Base-by-base conservation (phyloP, 2,888 invertebrate genomes). In the Acanthosoma haemorrhoidale region DNA sequence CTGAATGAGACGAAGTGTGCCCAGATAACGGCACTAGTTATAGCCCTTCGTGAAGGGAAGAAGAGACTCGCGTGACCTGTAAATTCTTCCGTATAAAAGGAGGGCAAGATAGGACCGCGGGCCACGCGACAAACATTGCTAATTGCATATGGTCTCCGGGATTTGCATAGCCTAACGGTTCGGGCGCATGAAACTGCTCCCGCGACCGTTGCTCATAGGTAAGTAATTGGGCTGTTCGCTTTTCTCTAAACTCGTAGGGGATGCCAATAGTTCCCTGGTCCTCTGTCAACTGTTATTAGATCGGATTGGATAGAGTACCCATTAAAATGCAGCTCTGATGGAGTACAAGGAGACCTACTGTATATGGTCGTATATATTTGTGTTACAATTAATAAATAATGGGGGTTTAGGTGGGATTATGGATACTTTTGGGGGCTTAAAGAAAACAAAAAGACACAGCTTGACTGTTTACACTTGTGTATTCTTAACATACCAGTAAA, bases 61-160 rank as follows among this genome's bases (percentile, higher is more conserved):
- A 51, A 29, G 51, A 51, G 51, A 51, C 51, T 51, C n/a, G 51
- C 51, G 51, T 51, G 51, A 51, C 51, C 51, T 25, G 51, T 21
- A 13, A 13, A 51, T 51, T 51, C 25, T 25, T 25, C 25, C 25
- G 25, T 21, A 21, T 21, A 43, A 18, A 21, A 15, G 43, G 2
- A 21, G 8, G n/a, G 2, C 25, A 11, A 51, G 51, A 51, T 51
- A 51, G 51, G 51, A 25, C 25, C 5, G 25, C 51, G 4, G n/a
- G 51, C 51, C 51, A 51, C 51, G 51, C 51, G 51, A 51, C 51
- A 51, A 51, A 51, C 51, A 51, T 25, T 25, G 51, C 51, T 51
- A 51, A 51, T 51, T 51, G 51, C 51, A 25, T 25, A 51, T 51
- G 51, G 51, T 51, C 51, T 3, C 51, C n/a, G 5, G 5, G 25